These are phyloP conservation scores for Brachyptera putata DNA, from an alignment of 2,888 invertebrate species.

Conservation along the genomic window DNA sequence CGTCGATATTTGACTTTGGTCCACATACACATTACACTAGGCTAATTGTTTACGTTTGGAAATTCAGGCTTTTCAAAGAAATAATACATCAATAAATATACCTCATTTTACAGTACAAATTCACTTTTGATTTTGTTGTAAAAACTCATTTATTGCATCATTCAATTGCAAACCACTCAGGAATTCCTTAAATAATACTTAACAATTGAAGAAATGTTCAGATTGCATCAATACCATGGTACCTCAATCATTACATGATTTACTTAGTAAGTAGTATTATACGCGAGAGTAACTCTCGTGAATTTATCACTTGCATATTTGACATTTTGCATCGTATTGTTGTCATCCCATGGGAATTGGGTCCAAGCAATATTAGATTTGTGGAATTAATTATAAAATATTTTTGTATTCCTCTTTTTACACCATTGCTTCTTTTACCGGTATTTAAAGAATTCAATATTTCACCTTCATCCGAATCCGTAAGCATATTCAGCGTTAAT, in stretches of 20 bases:
- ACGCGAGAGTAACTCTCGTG: neutral
- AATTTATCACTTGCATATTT: neutral
- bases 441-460: too few relatives aligned
- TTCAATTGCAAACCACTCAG: constrained; percentile 27
- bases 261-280: constrained; percentile 19
- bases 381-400: constrained; percentile 27
- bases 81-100: neutral
- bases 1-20: neutral
- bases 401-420: too few relatives aligned
- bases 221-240: constrained; percentile 27
- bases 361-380: constrained; percentile 27
- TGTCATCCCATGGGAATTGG: constrained; percentile 9
- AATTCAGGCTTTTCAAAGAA: neutral
- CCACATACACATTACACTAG: neutral
- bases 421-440: too few relatives aligned
- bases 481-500: too few relatives aligned
- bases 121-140: constrained; percentile 2
- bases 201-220: constrained; percentile 1
- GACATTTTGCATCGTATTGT: too few relatives aligned
- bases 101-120: constrained; percentile 3
- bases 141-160: neutral
- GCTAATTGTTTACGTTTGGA: neutral
- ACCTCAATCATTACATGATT: constrained; percentile 28
- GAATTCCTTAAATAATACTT: constrained; percentile 18
- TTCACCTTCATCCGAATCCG: too few relatives aligned